These are phyloP conservation scores for Atherinosoma microstoma DNA, from an alignment of 2,797 vertebrate genomes.

Conservation along the genomic window DNA sequence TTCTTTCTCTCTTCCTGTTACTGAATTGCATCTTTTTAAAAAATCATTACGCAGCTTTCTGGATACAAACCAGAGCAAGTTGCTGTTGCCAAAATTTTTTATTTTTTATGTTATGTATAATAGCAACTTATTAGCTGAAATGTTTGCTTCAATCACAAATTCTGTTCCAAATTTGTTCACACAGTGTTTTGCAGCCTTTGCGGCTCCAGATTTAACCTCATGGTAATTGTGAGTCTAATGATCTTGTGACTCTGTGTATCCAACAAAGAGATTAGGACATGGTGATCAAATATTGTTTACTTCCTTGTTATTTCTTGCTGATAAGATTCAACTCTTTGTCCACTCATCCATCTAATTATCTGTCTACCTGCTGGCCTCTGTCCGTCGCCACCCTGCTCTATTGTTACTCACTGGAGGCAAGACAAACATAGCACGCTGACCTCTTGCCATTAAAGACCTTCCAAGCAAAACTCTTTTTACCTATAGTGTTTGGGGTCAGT, in stretches of 20 bases:
- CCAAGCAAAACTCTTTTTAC: slow-evolving; percentile 72
- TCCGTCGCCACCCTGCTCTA: slow-evolving; percentile 72
- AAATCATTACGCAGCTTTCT: slow-evolving; percentile 25
- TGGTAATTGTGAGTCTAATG: slow-evolving; percentile 39
- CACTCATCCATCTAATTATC: slow-evolving; percentile 76
- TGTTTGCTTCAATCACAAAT: not conserved
- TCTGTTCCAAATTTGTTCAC: not conserved
- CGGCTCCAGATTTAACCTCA: slow-evolving; percentile 8
- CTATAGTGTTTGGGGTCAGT: slow-evolving; percentile 71
- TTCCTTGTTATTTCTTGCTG: slow-evolving; percentile 69
- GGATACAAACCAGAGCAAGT: not conserved
- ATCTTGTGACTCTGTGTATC: slow-evolving; percentile 40
- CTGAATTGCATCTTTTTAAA: slow-evolving; percentile 46
- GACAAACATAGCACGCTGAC: slow-evolving; percentile 85
- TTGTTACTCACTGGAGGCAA: slow-evolving; percentile 82
- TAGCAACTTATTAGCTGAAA: too few species aligned
- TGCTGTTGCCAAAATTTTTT: too few species aligned
- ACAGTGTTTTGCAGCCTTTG: not conserved
- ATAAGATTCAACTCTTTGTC: slow-evolving; percentile 72
- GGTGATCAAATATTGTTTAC: slow-evolving; percentile 47
- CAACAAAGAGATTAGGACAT: slow-evolving; percentile 55
- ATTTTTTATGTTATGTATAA: too few species aligned
- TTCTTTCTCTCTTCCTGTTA: slow-evolving; percentile 24
- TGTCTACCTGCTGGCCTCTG: slow-evolving; percentile 73
- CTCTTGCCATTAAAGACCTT: slow-evolving; percentile 80